A percentile compares a stretch with the other conserved stretches of the same genome.
phyloP scores from a whole-genome alignment of 2,797 vertebrate species.

The Rousettus madagascariensis region DNA sequence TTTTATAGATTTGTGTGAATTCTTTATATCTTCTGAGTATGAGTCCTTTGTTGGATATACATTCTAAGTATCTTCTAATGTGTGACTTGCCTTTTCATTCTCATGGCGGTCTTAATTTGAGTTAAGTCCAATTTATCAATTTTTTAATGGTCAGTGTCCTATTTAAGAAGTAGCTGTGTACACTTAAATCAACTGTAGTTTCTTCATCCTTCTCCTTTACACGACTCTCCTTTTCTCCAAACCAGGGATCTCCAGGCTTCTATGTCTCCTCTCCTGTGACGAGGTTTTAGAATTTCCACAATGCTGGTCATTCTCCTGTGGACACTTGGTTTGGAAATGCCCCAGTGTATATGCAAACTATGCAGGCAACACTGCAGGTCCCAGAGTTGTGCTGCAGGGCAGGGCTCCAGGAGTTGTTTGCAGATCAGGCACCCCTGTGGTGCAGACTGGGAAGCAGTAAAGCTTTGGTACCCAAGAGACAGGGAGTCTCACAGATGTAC shows the following conservation, averaged over 20 bases:
- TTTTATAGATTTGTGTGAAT: not conserved
- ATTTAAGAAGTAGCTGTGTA: not conserved
- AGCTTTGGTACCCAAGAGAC: not conserved
- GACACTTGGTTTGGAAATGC: not conserved
- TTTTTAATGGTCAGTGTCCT: not conserved
- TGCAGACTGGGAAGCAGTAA: not conserved
- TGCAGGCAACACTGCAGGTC: not conserved
- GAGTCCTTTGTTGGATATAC: not conserved
- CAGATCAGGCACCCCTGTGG: not conserved
- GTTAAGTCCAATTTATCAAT: not conserved
- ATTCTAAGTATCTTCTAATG: not conserved
- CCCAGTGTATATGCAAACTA: too few relatives aligned
- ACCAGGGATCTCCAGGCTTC: not conserved
- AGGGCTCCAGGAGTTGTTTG: not conserved
- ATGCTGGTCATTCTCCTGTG: not conserved
- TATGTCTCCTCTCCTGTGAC: not conserved
- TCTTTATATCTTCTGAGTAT: not conserved
- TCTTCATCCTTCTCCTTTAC: not conserved
- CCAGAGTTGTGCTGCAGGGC: not conserved
- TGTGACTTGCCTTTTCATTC: not conserved
- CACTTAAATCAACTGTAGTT: not conserved
- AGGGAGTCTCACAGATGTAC: not conserved
- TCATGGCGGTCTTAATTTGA: not conserved
- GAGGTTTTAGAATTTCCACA: not conserved
- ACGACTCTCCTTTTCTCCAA: not conserved